Evolutionary conservation across 1,140 invertebrate species (phyloP).

Genomic region (Drosophila serrata): DNA sequence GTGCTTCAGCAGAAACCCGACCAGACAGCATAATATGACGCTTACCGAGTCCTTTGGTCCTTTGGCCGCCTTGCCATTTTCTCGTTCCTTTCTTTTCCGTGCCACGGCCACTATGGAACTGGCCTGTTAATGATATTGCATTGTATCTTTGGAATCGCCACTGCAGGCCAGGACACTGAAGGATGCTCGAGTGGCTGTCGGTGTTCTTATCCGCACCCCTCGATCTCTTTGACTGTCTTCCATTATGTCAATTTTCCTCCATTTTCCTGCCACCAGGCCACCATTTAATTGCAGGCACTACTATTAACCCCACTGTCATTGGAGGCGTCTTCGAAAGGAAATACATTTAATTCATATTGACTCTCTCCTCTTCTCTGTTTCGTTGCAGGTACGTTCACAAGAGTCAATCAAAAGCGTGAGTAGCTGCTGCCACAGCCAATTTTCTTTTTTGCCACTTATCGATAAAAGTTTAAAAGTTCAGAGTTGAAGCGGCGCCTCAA

Average conservation of each 20-base stretch:
- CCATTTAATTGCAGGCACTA: constrained; percentile 35
- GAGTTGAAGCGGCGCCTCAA: constrained; percentile 53
- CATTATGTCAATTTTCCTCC: constrained; percentile 56
- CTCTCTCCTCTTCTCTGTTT: constrained; percentile 34
- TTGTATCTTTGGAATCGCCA: constrained; percentile 67
- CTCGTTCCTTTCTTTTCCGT: constrained; percentile 45
- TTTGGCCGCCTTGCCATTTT: constrained; percentile 9
- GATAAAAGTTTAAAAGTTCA: constrained; percentile 65
- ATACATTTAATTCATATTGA: constrained; percentile 56
- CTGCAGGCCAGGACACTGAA: constrained; percentile 31
- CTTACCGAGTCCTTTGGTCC: constrained; percentile 55
- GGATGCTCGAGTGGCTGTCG: constrained; percentile 33
- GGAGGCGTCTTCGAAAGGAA: neutral
- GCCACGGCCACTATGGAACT: constrained; percentile 49
- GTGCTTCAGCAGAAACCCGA: constrained; percentile 72
- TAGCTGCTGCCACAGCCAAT: constrained; percentile 61
- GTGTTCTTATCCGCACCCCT: constrained; percentile 27
- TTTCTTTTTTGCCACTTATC: constrained; percentile 71
- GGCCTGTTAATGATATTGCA: constrained; percentile 45
- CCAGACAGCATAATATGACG: constrained; percentile 73
- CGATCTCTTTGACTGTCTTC: constrained; percentile 43
- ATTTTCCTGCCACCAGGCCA: constrained; percentile 6
- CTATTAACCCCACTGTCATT: constrained; percentile 21
- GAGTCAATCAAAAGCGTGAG: constrained; percentile 70
- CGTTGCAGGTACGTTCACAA: constrained; percentile 76